Evolutionary conservation across 2,888 invertebrate species (phyloP).

Genomic region (Xanthorhoe designata): DNA sequence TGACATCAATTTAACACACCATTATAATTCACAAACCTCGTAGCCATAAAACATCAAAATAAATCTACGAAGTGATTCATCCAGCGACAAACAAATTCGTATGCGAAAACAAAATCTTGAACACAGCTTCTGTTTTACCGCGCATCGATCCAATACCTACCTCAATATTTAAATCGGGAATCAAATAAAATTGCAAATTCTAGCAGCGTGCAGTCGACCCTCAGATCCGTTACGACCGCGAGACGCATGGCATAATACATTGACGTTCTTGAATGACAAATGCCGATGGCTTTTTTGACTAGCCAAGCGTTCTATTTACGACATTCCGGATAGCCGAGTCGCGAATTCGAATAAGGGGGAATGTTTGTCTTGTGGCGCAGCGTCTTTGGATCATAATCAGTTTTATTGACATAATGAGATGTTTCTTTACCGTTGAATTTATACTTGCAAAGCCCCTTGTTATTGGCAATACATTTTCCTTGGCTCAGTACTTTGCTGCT

Average conservation of each 20-base stretch:
- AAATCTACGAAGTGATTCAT: neutral
- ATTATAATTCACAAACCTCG: neutral
- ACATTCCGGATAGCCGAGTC: conserved; percentile 38
- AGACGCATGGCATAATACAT: conserved; percentile 56
- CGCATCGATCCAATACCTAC: conserved; percentile 46
- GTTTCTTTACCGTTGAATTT: conserved; percentile 10
- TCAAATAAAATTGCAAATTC: conserved; percentile 69
- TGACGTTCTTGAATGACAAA: conserved; percentile 67
- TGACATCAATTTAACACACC: too few species aligned
- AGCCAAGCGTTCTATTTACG: conserved; percentile 57
- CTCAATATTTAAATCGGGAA: conserved; percentile 65
- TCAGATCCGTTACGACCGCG: conserved; percentile 54
- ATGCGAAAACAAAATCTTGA: conserved; percentile 17
- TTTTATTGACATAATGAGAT: conserved; percentile 29
- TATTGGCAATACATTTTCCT: neutral
- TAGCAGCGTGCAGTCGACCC: conserved; percentile 48
- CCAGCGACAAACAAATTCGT: neutral
- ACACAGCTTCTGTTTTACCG: conserved; percentile 24
- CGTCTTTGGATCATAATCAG: conserved; percentile 27
- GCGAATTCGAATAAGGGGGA: conserved; percentile 35
- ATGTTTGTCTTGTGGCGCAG: conserved; percentile 26
- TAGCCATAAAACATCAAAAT: neutral
- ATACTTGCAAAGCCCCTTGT: neutral
- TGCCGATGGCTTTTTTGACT: conserved; percentile 68
- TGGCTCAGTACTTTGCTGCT: neutral